Evolutionary conservation across 2,888 invertebrate species (phyloP), one percentile per base, ranked within the genome.

Genomic region (Andricus curvator): DNA sequence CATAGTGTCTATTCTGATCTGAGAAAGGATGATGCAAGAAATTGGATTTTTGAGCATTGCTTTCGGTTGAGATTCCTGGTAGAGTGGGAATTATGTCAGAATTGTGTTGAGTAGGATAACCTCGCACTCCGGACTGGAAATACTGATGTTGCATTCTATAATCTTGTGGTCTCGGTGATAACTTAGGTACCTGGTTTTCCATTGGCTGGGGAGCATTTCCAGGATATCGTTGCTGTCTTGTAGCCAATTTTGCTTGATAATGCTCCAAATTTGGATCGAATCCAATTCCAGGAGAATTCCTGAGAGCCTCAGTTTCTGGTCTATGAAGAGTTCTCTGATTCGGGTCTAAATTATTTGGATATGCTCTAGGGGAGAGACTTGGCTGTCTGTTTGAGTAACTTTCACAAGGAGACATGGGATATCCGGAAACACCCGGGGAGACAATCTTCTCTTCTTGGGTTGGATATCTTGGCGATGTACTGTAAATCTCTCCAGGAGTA

Each of bases 371-470:
- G 5, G 91, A 89, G 4, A 84, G 82, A 20, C 83, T 86, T 9
- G 85, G 78, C 62, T 91, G 91, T 60, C 90, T 85, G 37, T 81
- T 88, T 44, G 86, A 81, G 81, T 90, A 91, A 78, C 84, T 84
- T 25, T 88, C 86, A 41, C 88, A 89, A 0, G 88, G 84, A 17
- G 86, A 86, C 5, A 85, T 76, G 9, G 89, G 88, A 80, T 91
- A 91, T 11, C 90, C 91, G 6, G 91, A 84, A 70, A 88, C 89
- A 74, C 91, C 87, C 0, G 91, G 90, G n/a, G 92, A 89, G 20
- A 87, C 80, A 64, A 90, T 85, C 78, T 86, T 89, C 41, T 88
- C 89, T 48, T 92, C 92, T 5, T 92, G 92, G 5, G 88, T 87
- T 2, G 88, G 84, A n/a, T 88, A 87, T 2, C 86, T 82, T 78